Conservation (phyloP, 2,888 invertebrate species). For the Shargacucullia verbasci region DNA sequence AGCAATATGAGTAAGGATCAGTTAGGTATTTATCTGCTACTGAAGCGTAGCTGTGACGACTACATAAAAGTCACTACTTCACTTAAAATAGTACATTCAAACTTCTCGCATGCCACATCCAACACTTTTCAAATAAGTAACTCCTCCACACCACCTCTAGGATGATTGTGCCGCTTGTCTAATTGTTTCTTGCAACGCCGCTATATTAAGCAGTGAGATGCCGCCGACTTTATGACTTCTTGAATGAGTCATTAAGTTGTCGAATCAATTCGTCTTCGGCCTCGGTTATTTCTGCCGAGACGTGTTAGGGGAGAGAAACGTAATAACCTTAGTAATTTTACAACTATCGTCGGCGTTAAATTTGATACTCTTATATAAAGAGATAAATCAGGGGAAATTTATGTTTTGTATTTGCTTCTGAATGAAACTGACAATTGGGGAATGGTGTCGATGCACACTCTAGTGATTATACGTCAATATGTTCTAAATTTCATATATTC, state of each 20-base stretch:
- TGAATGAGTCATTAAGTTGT: slow-evolving; percentile 87
- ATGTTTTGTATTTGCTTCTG: slow-evolving; percentile 20
- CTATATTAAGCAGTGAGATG: slow-evolving; percentile 87
- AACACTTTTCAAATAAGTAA: slow-evolving; percentile 22
- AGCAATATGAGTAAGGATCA: too few species aligned
- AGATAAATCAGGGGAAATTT: slow-evolving; percentile 35
- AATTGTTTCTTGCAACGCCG: slow-evolving; percentile 88
- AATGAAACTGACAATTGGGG: not conserved
- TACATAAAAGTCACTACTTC: too few species aligned
- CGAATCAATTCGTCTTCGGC: slow-evolving; percentile 84
- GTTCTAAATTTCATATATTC: too few species aligned
- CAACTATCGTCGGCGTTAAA: slow-evolving; percentile 51
- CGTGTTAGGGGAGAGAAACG: slow-evolving; percentile 57
- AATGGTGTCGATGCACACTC: not conserved
- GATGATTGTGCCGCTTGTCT: slow-evolving; percentile 85
- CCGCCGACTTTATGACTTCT: slow-evolving; percentile 86
- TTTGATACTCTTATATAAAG: slow-evolving; percentile 39
- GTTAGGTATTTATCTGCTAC: too few species aligned
- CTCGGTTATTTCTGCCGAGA: slow-evolving; percentile 73
- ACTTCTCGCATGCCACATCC: slow-evolving; percentile 66
- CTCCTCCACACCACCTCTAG: slow-evolving; percentile 64
- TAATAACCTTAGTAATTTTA: slow-evolving; percentile 59
- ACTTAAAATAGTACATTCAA: not conserved
- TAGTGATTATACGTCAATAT: not conserved
- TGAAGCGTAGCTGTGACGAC: too few species aligned